Conservation (phyloP, 2,113 vertebrate genomes). For the Cryptotis parvus region DNA sequence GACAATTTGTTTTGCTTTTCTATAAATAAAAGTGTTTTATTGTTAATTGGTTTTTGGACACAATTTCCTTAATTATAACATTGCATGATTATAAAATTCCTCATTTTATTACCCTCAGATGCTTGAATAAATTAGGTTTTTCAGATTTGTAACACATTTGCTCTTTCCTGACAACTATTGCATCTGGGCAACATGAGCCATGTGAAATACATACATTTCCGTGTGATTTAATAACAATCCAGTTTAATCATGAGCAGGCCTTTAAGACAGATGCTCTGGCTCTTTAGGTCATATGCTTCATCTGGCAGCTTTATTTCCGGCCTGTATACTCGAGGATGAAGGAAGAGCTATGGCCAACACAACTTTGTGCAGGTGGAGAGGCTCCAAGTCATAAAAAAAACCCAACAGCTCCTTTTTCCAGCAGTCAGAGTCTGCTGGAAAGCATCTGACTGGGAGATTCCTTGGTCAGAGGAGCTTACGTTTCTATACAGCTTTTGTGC, state of each 20-base stretch:
- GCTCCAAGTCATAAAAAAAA: background rate
- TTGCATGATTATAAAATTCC: slow-evolving; percentile 24
- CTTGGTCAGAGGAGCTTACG: background rate
- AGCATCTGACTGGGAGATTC: background rate
- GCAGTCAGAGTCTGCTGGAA: background rate
- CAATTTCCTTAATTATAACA: slow-evolving; percentile 68
- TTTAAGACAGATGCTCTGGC: background rate
- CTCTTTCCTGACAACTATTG: background rate
- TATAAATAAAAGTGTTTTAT: slow-evolving; percentile 84
- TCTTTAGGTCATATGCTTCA: background rate
- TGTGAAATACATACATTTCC: background rate
- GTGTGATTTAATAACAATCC: background rate
- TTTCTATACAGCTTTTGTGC: background rate
- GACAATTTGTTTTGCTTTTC: slow-evolving; percentile 81
- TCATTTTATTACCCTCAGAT: slow-evolving; percentile 13
- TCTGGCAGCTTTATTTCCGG: slow-evolving; percentile 6
- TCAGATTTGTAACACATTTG: background rate
- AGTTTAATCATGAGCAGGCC: background rate
- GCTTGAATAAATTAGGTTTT: slow-evolving; percentile 10
- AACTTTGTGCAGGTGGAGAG: background rate
- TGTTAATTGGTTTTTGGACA: slow-evolving; percentile 79
- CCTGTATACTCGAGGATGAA: background rate
- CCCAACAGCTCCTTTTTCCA: background rate
- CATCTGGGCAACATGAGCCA: slow-evolving; percentile 51
- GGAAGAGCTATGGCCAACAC: background rate